Percentiles rank a stretch among this genome's conserved stretches.
These are phyloP conservation scores for Coelogynopora nodosa DNA, from an alignment of 2,888 invertebrate genomes.

Conservation along the genomic window DNA sequence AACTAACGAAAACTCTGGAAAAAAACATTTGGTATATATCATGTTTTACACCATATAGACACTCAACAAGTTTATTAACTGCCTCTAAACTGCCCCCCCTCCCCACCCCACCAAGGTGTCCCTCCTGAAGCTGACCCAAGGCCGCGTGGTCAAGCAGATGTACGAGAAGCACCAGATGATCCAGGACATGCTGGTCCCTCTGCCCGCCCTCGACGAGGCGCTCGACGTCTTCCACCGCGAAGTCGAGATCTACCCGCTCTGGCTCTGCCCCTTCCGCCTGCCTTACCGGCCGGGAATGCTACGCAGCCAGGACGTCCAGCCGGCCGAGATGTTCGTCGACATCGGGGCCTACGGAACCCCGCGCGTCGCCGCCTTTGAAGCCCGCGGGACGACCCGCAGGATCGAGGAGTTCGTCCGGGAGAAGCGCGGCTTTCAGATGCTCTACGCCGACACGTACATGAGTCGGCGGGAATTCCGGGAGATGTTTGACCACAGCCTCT, in stretches of 20 bases:
- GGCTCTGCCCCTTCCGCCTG: conserved; percentile 71
- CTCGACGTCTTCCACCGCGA: conserved; percentile 66
- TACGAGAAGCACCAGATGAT: conserved; percentile 71
- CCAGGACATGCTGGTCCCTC: conserved; percentile 76
- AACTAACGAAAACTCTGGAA: too few species aligned
- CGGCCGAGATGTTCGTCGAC: conserved; percentile 73
- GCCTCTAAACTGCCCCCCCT: conserved; percentile 77
- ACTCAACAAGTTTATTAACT: too few species aligned
- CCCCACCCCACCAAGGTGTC: conserved; percentile 63
- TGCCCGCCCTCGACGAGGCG: conserved; percentile 65
- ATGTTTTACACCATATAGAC: too few species aligned
- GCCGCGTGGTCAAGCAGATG: background rate
- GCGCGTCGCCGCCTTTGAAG: conserved; percentile 67
- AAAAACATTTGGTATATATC: too few species aligned
- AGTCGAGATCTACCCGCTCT: conserved; percentile 69
- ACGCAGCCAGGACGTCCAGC: conserved; percentile 66
- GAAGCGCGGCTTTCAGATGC: conserved; percentile 75
- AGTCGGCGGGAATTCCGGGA: conserved; percentile 71
- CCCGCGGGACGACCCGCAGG: conserved; percentile 68
- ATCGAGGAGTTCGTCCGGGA: conserved; percentile 71
- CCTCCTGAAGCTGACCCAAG: background rate
- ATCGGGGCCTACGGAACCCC: conserved; percentile 78
- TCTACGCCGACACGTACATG: conserved; percentile 77
- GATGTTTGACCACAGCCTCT: conserved; percentile 77
- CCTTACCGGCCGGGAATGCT: conserved; percentile 67